Evolutionary conservation across 2,113 vertebrate genomes (phyloP).

Genomic region (Nothobranchius kuhntae): DNA sequence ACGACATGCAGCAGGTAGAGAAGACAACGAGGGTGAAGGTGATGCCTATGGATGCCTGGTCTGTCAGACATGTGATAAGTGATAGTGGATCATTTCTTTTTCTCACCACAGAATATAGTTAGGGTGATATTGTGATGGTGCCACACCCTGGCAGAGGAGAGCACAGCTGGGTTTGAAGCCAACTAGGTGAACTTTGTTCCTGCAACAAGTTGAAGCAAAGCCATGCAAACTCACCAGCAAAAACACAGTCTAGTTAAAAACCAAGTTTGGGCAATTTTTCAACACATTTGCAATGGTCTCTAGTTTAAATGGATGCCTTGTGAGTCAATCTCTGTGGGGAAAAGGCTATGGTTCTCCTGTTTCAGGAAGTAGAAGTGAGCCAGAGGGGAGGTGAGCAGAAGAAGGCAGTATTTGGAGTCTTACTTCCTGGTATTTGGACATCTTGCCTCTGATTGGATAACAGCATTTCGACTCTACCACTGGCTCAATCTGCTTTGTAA

Average conservation of each 20-base stretch:
- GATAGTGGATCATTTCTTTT: slow-evolving; percentile 32
- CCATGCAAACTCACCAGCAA: slow-evolving; percentile 1
- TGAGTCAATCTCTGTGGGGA: too few relatives aligned
- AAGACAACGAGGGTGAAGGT: slow-evolving; percentile 36
- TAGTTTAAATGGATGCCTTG: too few relatives aligned
- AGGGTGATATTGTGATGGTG: slow-evolving; percentile 42
- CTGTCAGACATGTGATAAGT: slow-evolving; percentile 61
- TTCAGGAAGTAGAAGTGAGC: too few relatives aligned
- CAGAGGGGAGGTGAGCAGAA: too few relatives aligned
- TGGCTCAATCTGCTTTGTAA: too few relatives aligned
- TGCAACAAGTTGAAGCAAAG: slow-evolving; percentile 20
- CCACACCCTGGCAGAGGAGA: slow-evolving; percentile 50
- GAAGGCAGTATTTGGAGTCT: too few relatives aligned
- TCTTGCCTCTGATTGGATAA: too few relatives aligned
- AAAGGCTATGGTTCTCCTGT: too few relatives aligned
- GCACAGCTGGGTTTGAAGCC: slow-evolving; percentile 62
- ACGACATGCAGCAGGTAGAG: slow-evolving; percentile 50
- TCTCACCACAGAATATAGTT: slow-evolving; percentile 27
- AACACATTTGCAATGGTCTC: too few relatives aligned
- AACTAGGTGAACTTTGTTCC: slow-evolving; percentile 66
- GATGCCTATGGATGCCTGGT: slow-evolving; percentile 41
- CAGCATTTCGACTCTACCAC: too few relatives aligned
- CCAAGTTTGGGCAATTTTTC: too few relatives aligned
- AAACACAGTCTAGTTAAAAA: not conserved
- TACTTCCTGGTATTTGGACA: too few relatives aligned